Evolutionary conservation across 2,888 invertebrate genomes (phyloP).

Genomic region (Yponomeuta sedellus): DNA sequence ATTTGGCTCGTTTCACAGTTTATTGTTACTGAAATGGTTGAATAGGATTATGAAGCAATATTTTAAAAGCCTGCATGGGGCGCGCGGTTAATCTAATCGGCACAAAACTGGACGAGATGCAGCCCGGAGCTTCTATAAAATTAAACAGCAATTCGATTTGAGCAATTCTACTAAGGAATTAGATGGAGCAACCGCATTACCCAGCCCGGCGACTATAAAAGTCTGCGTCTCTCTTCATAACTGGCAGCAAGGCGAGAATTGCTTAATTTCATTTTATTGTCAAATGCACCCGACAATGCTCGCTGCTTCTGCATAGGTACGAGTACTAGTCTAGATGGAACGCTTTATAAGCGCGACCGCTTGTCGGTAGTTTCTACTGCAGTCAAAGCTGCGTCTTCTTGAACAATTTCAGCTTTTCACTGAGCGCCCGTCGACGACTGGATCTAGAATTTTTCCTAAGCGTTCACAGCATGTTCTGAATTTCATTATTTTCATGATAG

Average conservation of each 20-base stretch:
- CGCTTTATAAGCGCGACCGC: background rate
- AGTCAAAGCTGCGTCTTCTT: background rate
- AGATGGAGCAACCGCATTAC: slow-evolving; percentile 11
- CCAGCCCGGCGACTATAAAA: slow-evolving; percentile 28
- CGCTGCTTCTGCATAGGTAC: slow-evolving; percentile 27
- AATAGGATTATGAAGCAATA: background rate
- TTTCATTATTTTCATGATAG: background rate
- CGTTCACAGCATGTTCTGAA: background rate
- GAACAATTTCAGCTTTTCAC: background rate
- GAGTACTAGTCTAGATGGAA: slow-evolving; percentile 17
- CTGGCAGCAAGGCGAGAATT: slow-evolving; percentile 29
- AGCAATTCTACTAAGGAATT: slow-evolving; percentile 11
- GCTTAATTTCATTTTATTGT: slow-evolving; percentile 51
- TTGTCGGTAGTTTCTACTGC: background rate
- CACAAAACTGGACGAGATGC: background rate
- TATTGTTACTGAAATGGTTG: background rate
- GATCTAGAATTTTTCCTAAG: background rate
- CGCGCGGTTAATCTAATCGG: background rate
- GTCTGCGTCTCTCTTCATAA: slow-evolving; percentile 44
- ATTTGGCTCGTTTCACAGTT: background rate
- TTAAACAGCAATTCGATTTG: slow-evolving; percentile 9
- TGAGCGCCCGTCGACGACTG: background rate
- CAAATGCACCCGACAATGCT: slow-evolving; percentile 24
- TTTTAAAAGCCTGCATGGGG: background rate
- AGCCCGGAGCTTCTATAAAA: background rate